Evolutionary conservation across 2,113 vertebrate genomes (phyloP), one percentile per base, ranked within the genome.

Genomic region (Ciconia boyciana): DNA sequence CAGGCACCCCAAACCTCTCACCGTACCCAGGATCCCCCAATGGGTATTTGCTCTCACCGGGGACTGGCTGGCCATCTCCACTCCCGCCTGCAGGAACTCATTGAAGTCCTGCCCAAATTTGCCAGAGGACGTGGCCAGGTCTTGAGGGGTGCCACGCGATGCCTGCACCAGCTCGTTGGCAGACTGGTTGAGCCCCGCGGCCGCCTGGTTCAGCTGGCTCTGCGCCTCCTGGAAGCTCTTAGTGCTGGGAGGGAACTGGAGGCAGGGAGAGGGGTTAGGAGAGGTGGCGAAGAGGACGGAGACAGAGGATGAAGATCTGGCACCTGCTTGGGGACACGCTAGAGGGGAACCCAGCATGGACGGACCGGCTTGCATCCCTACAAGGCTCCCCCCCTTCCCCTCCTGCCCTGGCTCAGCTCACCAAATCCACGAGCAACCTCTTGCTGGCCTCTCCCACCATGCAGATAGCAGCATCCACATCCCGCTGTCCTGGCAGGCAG

Each of bases 1-100:
- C n/a, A 24, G 25, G 25, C 25, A 20, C n/a, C 22, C 41, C 52
- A 51, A 57, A 71, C 39, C 46, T 66, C 66, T 22, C 60, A 74
- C 52, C 3, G 6, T 9, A 66, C 39, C 54, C 79, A 76, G 44
- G 32, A 60, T 18, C 18, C 7, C 58, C 20, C 29, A 48, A 64
- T 0, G 3, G 26, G n/a, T 13, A 7, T 31, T 26, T 17, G 65
- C 24, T 91, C 97, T 96, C 95, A 99, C 99, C 97, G 98, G 98
- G 10, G 99, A 98, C 75, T 99, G 99, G 89, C 99, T 99, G 5
- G 99, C 99, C 99, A 99, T 99, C 96, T 99, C 99, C 68, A 99
- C 98, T 2, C 99, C 99, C 3, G 99, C 99, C 36, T 99, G 98
- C 87, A 99, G 97, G 97, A 99, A 99, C 89, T 98, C 98, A 94